These are phyloP conservation scores for Apodemus agrarius DNA, from an alignment of 2,797 vertebrate species.

Conservation along the genomic window DNA sequence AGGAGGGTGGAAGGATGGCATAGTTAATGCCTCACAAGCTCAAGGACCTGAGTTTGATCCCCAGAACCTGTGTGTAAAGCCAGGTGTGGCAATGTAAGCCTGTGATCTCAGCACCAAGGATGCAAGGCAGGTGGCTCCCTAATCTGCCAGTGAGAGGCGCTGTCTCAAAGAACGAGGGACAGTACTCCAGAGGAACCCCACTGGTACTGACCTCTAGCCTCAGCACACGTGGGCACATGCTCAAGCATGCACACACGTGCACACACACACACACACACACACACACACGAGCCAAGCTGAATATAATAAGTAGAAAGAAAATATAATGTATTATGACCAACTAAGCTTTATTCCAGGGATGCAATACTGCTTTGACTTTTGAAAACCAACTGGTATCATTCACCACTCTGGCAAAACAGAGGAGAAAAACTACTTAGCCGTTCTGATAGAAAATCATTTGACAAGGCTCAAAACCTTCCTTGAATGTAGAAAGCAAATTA, in stretches of 20 bases:
- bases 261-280: background rate
- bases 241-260: background rate
- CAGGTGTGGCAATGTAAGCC: background rate
- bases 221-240: background rate
- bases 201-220: background rate
- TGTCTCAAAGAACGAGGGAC: background rate
- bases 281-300: background rate
- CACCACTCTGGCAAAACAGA: background rate
- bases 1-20: background rate
- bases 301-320: background rate
- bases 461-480: background rate
- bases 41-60: background rate
- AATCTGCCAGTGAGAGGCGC: background rate
- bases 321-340: background rate
- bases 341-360: background rate
- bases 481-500: slow-evolving; percentile 3
- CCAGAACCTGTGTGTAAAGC: background rate
- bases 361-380: background rate
- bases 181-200: background rate
- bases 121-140: background rate
- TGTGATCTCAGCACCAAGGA: background rate
- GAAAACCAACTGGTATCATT: background rate
- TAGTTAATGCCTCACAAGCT: background rate
- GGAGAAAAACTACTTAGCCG: background rate
- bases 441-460: background rate